Conservation (phyloP, 2,888 invertebrate genomes). For the Podotricha telesiphe region DNA sequence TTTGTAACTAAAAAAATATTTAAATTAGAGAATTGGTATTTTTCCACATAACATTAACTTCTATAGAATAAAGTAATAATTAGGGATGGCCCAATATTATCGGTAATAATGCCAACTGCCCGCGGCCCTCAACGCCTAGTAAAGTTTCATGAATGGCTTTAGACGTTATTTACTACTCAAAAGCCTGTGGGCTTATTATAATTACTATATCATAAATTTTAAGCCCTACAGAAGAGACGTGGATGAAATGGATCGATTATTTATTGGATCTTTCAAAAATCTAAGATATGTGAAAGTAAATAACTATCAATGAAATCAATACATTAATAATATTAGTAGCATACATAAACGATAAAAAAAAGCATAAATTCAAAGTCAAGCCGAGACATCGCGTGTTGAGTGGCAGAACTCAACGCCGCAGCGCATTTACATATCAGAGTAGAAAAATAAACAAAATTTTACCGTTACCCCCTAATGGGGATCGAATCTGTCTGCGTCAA, state of each 20-base stretch:
- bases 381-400: no score
- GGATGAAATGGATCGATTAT: constrained; percentile 9
- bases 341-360: no score
- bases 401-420: no score
- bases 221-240: constrained; percentile 9
- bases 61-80: constrained; percentile 28
- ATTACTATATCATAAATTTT: constrained; percentile 37
- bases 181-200: constrained; percentile 31
- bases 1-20: constrained; percentile 14
- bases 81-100: constrained; percentile 34
- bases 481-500: no score
- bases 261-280: constrained; percentile 2
- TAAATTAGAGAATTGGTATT: neutral
- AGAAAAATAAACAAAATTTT: no score
- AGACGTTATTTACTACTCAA: constrained; percentile 39
- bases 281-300: neutral
- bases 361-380: no score
- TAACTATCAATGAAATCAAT: no score
- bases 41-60: constrained; percentile 17
- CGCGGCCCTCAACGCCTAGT: constrained; percentile 37
- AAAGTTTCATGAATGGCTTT: constrained; percentile 39
- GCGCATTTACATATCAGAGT: no score
- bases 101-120: constrained; percentile 35
- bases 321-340: no score
- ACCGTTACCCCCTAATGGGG: no score